Evolutionary conservation across 2,113 vertebrate species (phyloP), one percentile per base, ranked within the genome.

Genomic region (Reinhardtius hippoglossoides): DNA sequence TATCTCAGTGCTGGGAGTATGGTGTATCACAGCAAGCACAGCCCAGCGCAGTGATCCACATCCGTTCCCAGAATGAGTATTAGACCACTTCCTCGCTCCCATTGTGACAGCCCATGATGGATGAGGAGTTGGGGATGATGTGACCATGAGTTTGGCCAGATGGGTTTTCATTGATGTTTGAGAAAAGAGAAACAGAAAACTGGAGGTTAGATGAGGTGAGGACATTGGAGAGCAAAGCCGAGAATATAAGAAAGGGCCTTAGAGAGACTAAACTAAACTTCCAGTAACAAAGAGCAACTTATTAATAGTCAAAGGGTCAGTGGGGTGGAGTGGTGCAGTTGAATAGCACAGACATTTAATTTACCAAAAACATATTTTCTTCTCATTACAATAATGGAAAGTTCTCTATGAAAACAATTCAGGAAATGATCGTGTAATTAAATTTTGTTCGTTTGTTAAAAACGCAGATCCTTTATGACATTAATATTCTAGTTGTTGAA

Each of bases 61-160:
- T 88, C 81, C 58, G 67, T 81, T 87, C 65, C 81, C 79, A 87
- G 78, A 86, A 73, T 26, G 60, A 75, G 31, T 44, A 37, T 66
- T 69, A 77, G 71, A 82, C 72, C 71, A 76, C 55, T 82, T 79
- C 75, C 72, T 46, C 15, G 6, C 69, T 78, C 24, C 12, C n/a
- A 52, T 78, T 75, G 58, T 79, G 86, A 82, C 86, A 66, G 82
- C 62, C 59, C 8, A 16, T 90, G 87, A 91, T 89, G 76, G 71
- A 92, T 91, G 85, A 82, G 62, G 63, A 86, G 67, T 68, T 16
- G 75, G 56, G 55, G 67, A 75, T 73, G 70, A 82, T 81, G 71
- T 68, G 75, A 75, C 21, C 24, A 63, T 48, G 57, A 68, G 62
- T 80, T 87, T 1, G 44, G 70, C 71, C 78, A 71, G 27, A 78